Evolutionary conservation across 2,888 invertebrate species (phyloP).

Genomic region (Operophtera brumata): DNA sequence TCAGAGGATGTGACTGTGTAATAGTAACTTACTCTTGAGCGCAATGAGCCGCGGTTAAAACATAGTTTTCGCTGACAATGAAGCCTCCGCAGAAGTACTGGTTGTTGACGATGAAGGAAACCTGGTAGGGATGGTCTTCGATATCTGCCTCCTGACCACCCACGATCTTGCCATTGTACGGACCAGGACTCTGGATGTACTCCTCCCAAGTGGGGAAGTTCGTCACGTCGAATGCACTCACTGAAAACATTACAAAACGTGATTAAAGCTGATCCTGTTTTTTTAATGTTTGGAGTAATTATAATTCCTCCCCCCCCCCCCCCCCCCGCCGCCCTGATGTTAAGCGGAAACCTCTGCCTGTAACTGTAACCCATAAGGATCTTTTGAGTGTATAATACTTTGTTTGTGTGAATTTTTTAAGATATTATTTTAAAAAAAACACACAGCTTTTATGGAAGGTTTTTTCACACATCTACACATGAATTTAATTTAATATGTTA

Average conservation of each 20-base stretch:
- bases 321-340: too few species aligned
- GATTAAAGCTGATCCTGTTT: too few species aligned
- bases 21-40: conserved; percentile 60
- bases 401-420: too few species aligned
- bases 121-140: conserved; percentile 68
- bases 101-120: conserved; percentile 67
- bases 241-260: conserved; percentile 15
- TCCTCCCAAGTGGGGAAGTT: conserved; percentile 36
- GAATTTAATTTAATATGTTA: too few species aligned
- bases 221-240: conserved; percentile 27
- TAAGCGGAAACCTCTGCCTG: too few species aligned
- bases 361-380: too few species aligned
- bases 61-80: conserved; percentile 66
- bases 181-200: conserved; percentile 29
- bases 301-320: too few species aligned
- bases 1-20: neutral
- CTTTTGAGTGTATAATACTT: too few species aligned
- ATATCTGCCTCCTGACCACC: conserved; percentile 64
- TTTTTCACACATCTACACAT: too few species aligned
- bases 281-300: too few species aligned
- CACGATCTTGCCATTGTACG: conserved; percentile 57
- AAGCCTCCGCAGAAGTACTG: conserved; percentile 74
- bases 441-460: too few species aligned
- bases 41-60: conserved; percentile 76
- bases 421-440: too few species aligned